A percentile compares a stretch with the other conserved stretches of the same genome.
These are phyloP conservation scores for Carcinoscorpius rotundicauda DNA, from an alignment of 1,140 invertebrate species.

Conservation along the genomic window DNA sequence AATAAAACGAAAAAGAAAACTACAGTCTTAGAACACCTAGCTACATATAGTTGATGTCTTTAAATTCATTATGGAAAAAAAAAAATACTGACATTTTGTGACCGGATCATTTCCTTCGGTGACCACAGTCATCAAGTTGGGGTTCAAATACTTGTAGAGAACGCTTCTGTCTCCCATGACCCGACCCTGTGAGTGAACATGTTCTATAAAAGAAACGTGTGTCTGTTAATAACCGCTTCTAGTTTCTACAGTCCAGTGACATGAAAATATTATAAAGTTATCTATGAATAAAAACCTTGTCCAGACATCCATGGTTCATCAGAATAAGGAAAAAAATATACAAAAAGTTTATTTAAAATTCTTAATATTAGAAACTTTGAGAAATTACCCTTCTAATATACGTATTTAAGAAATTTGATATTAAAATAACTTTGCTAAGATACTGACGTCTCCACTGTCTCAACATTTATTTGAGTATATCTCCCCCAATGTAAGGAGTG, in stretches of 20 bases:
- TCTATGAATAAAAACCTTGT: no score
- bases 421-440: no score
- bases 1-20: no score
- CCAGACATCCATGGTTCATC: no score
- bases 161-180: constrained; percentile 91
- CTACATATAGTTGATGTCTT: no score
- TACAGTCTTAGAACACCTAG: no score
- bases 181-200: constrained; percentile 88
- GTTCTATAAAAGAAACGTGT: constrained; percentile 44
- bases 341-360: constrained; percentile 6
- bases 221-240: constrained; percentile 3
- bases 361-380: neutral
- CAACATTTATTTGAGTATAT: no score
- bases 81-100: constrained; percentile 50
- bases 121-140: constrained; percentile 80
- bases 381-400: no score
- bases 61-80: no score
- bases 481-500: no score
- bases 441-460: no score
- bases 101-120: constrained; percentile 60
- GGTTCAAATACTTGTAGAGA: constrained; percentile 97
- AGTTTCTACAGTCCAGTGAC: constrained; percentile 2
- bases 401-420: constrained; percentile 2
- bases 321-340: neutral
- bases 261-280: neutral